Conservation (phyloP, 2,888 invertebrate genomes). For the Tupiocoris notatus region DNA sequence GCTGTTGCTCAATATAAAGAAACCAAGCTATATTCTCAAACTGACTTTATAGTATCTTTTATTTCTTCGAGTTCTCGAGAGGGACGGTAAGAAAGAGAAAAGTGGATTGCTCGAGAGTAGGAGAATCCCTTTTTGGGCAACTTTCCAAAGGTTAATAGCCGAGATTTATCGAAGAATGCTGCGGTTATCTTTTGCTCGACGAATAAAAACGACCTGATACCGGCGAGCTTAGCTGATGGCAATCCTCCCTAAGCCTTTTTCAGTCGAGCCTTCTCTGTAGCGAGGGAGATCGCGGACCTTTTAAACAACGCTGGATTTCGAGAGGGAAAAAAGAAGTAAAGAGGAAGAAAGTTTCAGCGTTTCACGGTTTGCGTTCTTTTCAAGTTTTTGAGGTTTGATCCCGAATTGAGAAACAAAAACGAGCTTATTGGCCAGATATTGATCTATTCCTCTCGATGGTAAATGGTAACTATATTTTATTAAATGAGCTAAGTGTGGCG, state of each 20-base stretch:
- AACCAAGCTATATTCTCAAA: too few species aligned
- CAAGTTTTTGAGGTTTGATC: not conserved
- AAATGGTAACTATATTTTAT: too few species aligned
- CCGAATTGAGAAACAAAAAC: not conserved
- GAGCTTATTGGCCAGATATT: too few species aligned
- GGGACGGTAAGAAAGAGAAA: not conserved
- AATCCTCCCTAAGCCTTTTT: constrained; percentile 39
- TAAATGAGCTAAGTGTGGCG: too few species aligned
- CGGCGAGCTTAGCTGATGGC: constrained; percentile 37
- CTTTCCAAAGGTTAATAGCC: constrained; percentile 39
- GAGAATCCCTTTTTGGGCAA: constrained; percentile 19
- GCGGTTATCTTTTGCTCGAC: constrained; percentile 35
- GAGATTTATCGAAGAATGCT: constrained; percentile 40
- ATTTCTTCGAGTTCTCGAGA: not conserved
- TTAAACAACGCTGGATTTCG: constrained; percentile 33
- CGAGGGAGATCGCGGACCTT: constrained; percentile 7
- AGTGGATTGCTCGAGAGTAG: not conserved
- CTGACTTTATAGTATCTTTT: not conserved
- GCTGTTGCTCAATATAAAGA: too few species aligned
- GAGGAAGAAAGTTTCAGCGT: constrained; percentile 32
- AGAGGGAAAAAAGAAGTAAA: not conserved
- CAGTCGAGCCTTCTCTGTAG: constrained; percentile 6
- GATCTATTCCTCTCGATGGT: too few species aligned
- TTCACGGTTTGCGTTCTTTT: constrained; percentile 31
- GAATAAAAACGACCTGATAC: constrained; percentile 34